Evolutionary conservation across 2,797 vertebrate genomes (phyloP).

Genomic region (Merluccius polli): DNA sequence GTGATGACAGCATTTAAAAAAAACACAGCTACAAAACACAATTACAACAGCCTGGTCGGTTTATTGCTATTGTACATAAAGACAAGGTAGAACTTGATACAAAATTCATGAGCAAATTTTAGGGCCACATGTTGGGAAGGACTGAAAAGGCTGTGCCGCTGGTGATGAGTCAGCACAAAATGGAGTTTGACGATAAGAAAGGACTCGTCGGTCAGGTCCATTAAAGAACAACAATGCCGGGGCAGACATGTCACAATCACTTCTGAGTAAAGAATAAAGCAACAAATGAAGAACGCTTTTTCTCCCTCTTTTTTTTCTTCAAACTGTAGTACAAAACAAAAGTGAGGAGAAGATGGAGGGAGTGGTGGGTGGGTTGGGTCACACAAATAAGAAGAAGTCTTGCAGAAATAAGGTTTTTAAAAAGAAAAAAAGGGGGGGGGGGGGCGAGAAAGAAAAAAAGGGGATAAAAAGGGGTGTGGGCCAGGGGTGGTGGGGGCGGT

Average conservation of each 20-base stretch:
- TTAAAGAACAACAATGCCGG: not conserved
- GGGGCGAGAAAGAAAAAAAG: constrained; percentile 28
- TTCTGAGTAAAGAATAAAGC: not conserved
- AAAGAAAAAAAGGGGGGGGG: not conserved
- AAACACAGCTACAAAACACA: not conserved
- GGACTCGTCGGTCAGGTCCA: not conserved
- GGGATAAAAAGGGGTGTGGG: constrained; percentile 44
- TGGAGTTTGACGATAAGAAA: not conserved
- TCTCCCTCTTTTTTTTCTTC: not conserved
- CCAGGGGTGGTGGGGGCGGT: constrained; percentile 61
- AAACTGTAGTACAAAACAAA: too few relatives aligned
- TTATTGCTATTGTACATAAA: too few relatives aligned
- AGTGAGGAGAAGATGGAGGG: too few relatives aligned
- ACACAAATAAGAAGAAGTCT: not conserved
- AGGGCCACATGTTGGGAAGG: not conserved
- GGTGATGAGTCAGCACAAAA: constrained; percentile 57
- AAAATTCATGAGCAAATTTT: not conserved
- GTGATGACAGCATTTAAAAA: not conserved
- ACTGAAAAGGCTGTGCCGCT: not conserved
- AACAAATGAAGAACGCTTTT: constrained; percentile 10
- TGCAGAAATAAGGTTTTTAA: not conserved
- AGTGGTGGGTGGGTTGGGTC: not conserved
- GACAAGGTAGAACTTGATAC: not conserved
- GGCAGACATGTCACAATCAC: constrained; percentile 18
- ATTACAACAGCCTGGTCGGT: not conserved